Evolutionary conservation across 2,797 vertebrate species (phyloP), one percentile per base, ranked within the genome.

Genomic region (Sus cebifrons): DNA sequence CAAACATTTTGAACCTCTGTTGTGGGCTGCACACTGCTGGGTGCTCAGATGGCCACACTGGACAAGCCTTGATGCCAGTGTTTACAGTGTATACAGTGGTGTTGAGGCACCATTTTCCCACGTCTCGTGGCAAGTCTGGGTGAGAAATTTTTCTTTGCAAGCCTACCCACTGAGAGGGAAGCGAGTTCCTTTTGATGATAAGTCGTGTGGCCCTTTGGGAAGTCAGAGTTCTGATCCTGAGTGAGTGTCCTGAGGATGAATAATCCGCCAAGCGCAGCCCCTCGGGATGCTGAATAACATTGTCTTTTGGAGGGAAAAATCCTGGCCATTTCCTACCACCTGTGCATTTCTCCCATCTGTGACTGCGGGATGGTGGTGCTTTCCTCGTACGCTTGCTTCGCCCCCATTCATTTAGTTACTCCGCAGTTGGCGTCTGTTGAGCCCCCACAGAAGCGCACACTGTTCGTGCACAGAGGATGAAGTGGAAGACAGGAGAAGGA

Each of bases 281-380:
- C 6, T 18, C 4, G 36, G 60, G 8, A 20, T 65, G 44, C 27
- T 44, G 52, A 75, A 20, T 27, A 73, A 68, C 21, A 21, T 44
- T 89, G 20, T 75, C 25, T 82, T 90, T 97, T 81, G 44, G 20
- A 67, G 32, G 32, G 74, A 79, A 92, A 77, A 83, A n/a, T 84
- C 40, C 18, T 4, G 9, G 13, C 27, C 23, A 2, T 92, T 92
- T 78, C 23, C 44, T 94, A 29, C 54, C 20, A 71, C 29, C 44
- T 65, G 71, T 11, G 2, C 58, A 27, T 83, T 52, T 86, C 70
- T 60, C n/a, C 40, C 4, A 0, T 75, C 67, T 93, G 52, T 74
- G 89, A 49, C 58, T 49, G n/a, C 52, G 36, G 78, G 71, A 49
- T 89, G 56, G 52, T 86, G 77, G 11, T 73, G 17, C 71, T 44